Conservation (phyloP, 2,888 invertebrate species). For the Scaeva pyrastri region DNA sequence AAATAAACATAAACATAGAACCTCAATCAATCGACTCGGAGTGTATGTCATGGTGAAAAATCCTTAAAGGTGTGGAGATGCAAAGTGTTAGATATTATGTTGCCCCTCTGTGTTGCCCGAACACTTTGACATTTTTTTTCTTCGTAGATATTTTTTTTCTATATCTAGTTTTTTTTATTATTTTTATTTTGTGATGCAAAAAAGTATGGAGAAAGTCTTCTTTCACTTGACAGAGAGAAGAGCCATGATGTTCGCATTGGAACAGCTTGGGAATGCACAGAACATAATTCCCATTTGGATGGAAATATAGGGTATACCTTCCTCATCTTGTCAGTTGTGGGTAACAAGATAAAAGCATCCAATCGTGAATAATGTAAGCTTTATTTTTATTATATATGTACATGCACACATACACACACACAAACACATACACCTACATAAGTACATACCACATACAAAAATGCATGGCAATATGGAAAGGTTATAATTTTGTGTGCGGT, state of each 20-base stretch:
- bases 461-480: constrained; percentile 34
- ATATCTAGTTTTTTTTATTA: constrained; percentile 8
- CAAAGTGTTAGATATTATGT: constrained; percentile 30
- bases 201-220: constrained; percentile 44
- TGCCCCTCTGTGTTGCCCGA: constrained; percentile 21
- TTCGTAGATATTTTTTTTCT: constrained; percentile 4
- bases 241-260: constrained; percentile 44
- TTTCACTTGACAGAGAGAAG: constrained; percentile 37
- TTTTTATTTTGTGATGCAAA: constrained; percentile 16
- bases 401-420: background rate
- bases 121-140: constrained; percentile 65
- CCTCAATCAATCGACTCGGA: background rate
- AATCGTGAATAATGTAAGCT: constrained; percentile 70
- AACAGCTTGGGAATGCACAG: constrained; percentile 62
- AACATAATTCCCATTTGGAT: constrained; percentile 36
- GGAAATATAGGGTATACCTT: constrained; percentile 33
- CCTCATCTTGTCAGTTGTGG: constrained; percentile 53
- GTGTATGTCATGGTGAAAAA: background rate
- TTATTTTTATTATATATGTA: constrained; percentile 22
- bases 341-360: constrained; percentile 74
- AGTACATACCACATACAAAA: background rate
- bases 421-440: background rate
- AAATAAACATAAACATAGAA: background rate
- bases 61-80: constrained; percentile 13
- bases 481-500: constrained; percentile 28